A percentile compares a stretch with the other conserved stretches of the same genome.
These are phyloP conservation scores for Heliconius himera DNA, from an alignment of 1,140 invertebrate genomes.

Conservation along the genomic window DNA sequence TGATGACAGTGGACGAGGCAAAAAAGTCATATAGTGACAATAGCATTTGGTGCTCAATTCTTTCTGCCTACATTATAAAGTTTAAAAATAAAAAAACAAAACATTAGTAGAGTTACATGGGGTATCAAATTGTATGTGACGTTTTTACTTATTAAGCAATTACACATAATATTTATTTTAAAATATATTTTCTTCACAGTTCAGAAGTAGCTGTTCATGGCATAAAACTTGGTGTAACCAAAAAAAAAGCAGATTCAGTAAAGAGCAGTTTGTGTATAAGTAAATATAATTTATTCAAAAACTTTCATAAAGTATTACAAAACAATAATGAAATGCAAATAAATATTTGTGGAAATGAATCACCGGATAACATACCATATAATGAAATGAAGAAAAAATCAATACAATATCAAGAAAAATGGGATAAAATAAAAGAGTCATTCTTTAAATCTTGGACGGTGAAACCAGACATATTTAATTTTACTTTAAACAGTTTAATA, in stretches of 20 bases:
- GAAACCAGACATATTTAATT: slow-evolving; percentile 81
- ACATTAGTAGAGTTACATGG: too few species aligned
- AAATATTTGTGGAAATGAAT: slow-evolving; percentile 51
- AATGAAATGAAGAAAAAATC: slow-evolving; percentile 76
- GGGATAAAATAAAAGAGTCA: slow-evolving; percentile 75
- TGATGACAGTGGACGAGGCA: accelerated
- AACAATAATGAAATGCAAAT: slow-evolving; percentile 50
- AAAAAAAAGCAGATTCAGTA: slow-evolving; percentile 84
- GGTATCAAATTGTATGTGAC: too few species aligned
- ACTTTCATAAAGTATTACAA: slow-evolving; percentile 80
- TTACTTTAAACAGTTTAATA: slow-evolving; percentile 50
- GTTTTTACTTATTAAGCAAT: too few species aligned
- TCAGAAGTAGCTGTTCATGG: slow-evolving; percentile 90
- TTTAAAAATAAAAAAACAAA: too few species aligned
- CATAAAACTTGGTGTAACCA: slow-evolving; percentile 90
- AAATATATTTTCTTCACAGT: slow-evolving; percentile 4
- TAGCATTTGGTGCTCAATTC: too few species aligned
- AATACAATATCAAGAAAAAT: slow-evolving; percentile 72
- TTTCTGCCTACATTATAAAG: too few species aligned
- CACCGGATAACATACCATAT: slow-evolving; percentile 71
- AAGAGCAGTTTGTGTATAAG: slow-evolving; percentile 83
- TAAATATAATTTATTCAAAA: slow-evolving; percentile 84
- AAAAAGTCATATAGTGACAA: too few species aligned
- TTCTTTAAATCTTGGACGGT: slow-evolving; percentile 83
- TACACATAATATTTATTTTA: not conserved